These are phyloP conservation scores for Apogon hyalosoma DNA, from an alignment of 2,797 vertebrate genomes.

Conservation along the genomic window DNA sequence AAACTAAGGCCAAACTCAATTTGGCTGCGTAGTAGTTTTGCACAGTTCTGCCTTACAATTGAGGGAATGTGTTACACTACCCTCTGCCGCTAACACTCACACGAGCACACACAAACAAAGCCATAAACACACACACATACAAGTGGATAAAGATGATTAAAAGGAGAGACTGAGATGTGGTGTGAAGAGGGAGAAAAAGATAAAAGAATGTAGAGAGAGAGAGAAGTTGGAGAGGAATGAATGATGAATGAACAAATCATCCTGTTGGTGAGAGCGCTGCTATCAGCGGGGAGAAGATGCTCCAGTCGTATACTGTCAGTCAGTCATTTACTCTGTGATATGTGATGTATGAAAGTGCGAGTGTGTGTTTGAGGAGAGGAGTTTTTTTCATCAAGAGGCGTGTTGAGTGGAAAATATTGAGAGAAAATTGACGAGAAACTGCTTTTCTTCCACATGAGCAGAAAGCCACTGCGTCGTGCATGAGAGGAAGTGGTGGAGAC, in stretches of 20 bases:
- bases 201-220: conserved; percentile 43
- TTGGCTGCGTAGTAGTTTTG: conserved; percentile 63
- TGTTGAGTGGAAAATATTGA: conserved; percentile 63
- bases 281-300: conserved; percentile 60
- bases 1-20: conserved; percentile 69
- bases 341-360: conserved; percentile 58
- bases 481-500: conserved; percentile 52
- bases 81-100: conserved; percentile 45
- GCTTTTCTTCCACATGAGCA: conserved; percentile 45
- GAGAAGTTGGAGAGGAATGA: conserved; percentile 39
- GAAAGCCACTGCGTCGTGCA: conserved; percentile 38
- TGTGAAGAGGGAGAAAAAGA: conserved; percentile 46
- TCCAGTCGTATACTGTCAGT: conserved; percentile 56
- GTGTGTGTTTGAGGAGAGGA: conserved; percentile 42
- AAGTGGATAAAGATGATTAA: conserved; percentile 67
- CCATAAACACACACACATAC: conserved; percentile 8
- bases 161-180: conserved; percentile 42
- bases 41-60: conserved; percentile 48
- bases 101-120: conserved; percentile 3
- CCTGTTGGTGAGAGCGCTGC: conserved; percentile 47
- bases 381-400: conserved; percentile 66
- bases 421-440: conserved; percentile 61
- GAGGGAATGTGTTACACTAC: conserved; percentile 47
- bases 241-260: conserved; percentile 66
- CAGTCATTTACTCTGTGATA: conserved; percentile 49